These are phyloP conservation scores for Teleogryllus occipitalis DNA, from an alignment of 1,140 invertebrate genomes.

Conservation along the genomic window DNA sequence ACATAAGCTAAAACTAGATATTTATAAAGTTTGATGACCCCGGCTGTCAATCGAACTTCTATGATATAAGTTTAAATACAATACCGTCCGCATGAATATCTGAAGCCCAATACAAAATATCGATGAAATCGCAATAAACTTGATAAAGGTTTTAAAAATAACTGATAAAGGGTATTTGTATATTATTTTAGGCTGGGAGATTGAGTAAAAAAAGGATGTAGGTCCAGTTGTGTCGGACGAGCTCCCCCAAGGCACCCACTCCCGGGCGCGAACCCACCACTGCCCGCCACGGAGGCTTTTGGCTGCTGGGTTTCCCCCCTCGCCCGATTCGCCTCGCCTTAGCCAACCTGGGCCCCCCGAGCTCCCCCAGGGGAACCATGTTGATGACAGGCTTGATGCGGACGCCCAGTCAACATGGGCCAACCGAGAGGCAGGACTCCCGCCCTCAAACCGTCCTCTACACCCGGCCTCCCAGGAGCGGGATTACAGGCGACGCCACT, in stretches of 20 bases:
- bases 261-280: conserved; percentile 96
- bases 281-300: conserved; percentile 92
- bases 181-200: no score
- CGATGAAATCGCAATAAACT: no score
- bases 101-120: no score
- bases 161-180: no score
- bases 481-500: conserved; percentile 47
- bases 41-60: no score
- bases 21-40: no score
- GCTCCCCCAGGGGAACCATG: conserved; percentile 79
- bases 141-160: no score
- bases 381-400: conserved; percentile 86
- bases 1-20: no score
- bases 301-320: conserved; percentile 92
- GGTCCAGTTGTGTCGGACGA: conserved; percentile 79
- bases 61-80: no score
- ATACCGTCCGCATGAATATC: no score
- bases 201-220: conserved; percentile 69
- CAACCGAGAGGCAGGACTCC: conserved; percentile 29
- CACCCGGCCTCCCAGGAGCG: conserved; percentile 43
- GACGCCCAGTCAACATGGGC: conserved; percentile 73
- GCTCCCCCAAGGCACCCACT: conserved; percentile 72
- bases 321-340: conserved; percentile 92
- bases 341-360: conserved; percentile 72
- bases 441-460: conserved; percentile 41